Base-by-base conservation (phyloP, 2,797 vertebrate genomes). In the Malacoctenus gilli region DNA sequence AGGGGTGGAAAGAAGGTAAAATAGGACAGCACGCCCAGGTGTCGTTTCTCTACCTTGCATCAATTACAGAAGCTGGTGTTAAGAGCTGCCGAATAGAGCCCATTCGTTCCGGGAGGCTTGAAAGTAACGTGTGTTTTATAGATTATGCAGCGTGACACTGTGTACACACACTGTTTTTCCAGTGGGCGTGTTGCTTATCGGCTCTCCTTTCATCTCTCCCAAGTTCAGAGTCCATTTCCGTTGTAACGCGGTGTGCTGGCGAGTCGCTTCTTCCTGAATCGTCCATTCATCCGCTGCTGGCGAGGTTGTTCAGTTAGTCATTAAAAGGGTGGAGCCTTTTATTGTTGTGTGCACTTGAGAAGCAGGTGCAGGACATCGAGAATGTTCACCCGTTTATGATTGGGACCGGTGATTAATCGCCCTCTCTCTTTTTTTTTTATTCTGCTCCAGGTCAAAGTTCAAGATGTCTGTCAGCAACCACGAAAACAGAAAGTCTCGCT, bases 391-490 rank as follows among this genome's bases (percentile, higher is more conserved):
- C 6, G 9, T 2, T 28, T 9, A 28, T 28, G 9, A 28, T 28
- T 28, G 5, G 25, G n/a, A n/a, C n/a, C n/a, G n/a, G n/a, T n/a
- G n/a, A n/a, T n/a, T n/a, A n/a, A n/a, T n/a, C n/a, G n/a, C n/a
- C n/a, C n/a, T n/a, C n/a, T n/a, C n/a, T n/a, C 19, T 23, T 46
- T 10, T 5, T 18, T 11, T 46, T 2, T 49, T 31, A 54, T 48
- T 11, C 14, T 10, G 1, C 9, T 46, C 2, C 69, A 89, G 86
- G 67, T 75, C 31, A 5, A 34, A 59, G 62, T 61, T 28, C 72
- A 83, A 87, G 68, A 95, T 94, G 94, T 94, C 93, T 28, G 92
- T 94, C 68, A 94, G 90, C 51, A 93, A 88, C 75, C 94, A 95
- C 47, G 93, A 95, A 73, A 95, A 94, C 81, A 86, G 94, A 48